Evolutionary conservation across 2,888 invertebrate genomes (phyloP).

Genomic region (Clivina fossor): DNA sequence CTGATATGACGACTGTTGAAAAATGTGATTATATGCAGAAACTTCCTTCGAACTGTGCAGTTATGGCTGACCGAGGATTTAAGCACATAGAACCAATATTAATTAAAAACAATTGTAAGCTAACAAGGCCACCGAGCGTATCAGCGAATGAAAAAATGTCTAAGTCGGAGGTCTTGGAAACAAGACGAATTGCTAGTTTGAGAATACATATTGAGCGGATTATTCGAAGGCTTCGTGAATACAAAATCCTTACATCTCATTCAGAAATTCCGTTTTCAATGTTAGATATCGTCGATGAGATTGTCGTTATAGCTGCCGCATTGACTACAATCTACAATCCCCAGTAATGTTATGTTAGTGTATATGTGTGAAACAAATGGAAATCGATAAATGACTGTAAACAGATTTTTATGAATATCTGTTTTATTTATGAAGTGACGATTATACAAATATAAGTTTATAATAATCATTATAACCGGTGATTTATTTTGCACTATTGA

Average conservation of each 20-base stretch:
- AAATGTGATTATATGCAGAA: constrained; percentile 34
- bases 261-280: constrained; percentile 27
- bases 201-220: constrained; percentile 41
- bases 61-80: constrained; percentile 38
- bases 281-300: constrained; percentile 13
- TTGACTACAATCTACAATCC: constrained; percentile 9
- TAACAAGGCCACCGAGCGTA: constrained; percentile 40
- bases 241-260: constrained; percentile 36
- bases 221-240: constrained; percentile 38
- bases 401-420: neutral
- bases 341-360: constrained; percentile 5
- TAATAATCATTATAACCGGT: neutral
- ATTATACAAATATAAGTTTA: neutral
- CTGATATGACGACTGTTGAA: constrained; percentile 35
- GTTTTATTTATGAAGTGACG: neutral
- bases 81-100: constrained; percentile 19
- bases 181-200: constrained; percentile 37
- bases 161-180: constrained; percentile 35
- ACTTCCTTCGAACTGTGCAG: constrained; percentile 17
- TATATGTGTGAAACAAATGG: neutral
- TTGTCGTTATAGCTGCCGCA: constrained; percentile 23
- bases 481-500: neutral
- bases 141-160: constrained; percentile 17
- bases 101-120: constrained; percentile 26
- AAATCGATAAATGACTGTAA: neutral